Evolutionary conservation across 2,113 vertebrate genomes (phyloP), one percentile per base, ranked within the genome.

Genomic region (Psittacara wagleri): DNA sequence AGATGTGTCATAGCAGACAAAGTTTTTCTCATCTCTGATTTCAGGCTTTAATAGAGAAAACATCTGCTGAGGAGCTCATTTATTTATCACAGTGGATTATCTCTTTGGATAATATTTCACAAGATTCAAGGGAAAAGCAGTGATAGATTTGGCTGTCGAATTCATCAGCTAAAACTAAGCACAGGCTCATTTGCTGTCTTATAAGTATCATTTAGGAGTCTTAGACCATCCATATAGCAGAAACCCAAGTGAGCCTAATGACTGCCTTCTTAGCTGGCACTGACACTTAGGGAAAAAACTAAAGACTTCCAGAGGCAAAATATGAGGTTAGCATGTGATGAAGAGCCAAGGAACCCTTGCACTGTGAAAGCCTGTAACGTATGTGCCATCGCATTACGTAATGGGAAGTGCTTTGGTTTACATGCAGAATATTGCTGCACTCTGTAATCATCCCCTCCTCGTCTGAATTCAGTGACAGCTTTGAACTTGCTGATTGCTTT

Each of bases 11-110:
- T 63, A 95, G 93, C 78, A 96, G 84, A 97, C 95, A 91, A 94
- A 97, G 83, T 93, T 98, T 97, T 97, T 96, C 88, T 97, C 96
- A 94, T 92, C 86, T 97, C 96, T 94, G 93, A 88, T 96, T 97
- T 96, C 63, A 97, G 94, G 76, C 83, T 94, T 95, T 68, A 92
- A 66, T 97, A 92, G 83, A 74, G 92, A 97, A 95, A 90, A 79
- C 96, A 98, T 95, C 93, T 97, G 95, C 90, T 81, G 86, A 80
- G 91, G 91, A 92, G 24, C 35, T 84, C 68, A 79, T 67, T 92
- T 95, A 96, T 97, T 96, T 97, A 93, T 96, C 93, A 76, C 72
- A 44, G 43, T 0, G 14, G 90, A 96, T 87, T 88, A 73, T 97
- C 89, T 97, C 89, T 86, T 86, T 70, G 70, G 87, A 87, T 59